These are phyloP conservation scores for Drosophila micromelanica DNA, from an alignment of 1,140 invertebrate species.

Conservation along the genomic window DNA sequence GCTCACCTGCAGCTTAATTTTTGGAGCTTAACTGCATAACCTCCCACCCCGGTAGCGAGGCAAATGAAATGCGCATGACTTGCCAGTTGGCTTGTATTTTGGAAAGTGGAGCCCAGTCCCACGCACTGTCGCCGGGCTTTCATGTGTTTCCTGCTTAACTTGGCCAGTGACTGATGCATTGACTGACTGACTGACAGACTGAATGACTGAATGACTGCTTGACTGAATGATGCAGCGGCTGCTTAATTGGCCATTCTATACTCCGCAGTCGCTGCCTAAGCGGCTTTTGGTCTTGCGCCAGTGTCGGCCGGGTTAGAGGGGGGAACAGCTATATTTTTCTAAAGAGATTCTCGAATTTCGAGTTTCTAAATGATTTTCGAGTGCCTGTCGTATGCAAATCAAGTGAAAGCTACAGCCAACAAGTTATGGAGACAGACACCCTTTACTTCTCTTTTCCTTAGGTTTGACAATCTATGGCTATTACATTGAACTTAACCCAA, in stretches of 20 bases:
- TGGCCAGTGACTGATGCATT: constrained; percentile 33
- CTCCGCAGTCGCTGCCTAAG: constrained; percentile 28
- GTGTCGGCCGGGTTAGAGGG: constrained; percentile 10
- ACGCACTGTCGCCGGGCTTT: constrained; percentile 59
- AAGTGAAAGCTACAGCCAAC: constrained; percentile 71
- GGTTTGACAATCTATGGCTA: constrained; percentile 24
- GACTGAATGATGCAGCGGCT: constrained; percentile 54
- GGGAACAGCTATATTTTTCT: not conserved
- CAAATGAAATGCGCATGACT: constrained; percentile 58
- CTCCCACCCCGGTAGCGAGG: constrained; percentile 24
- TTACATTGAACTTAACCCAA: constrained; percentile 47
- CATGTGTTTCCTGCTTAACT: constrained; percentile 55
- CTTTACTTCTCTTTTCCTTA: constrained; percentile 9
- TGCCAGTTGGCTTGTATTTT: constrained; percentile 39
- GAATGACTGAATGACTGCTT: constrained; percentile 32
- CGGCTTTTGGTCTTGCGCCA: constrained; percentile 58
- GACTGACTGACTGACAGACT: constrained; percentile 22
- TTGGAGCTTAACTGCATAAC: constrained; percentile 38
- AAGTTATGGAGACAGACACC: constrained; percentile 31
- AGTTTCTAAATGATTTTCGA: constrained; percentile 68
- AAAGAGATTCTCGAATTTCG: constrained; percentile 59
- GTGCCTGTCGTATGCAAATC: constrained; percentile 71
- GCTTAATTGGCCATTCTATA: constrained; percentile 78
- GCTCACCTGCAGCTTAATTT: constrained; percentile 55
- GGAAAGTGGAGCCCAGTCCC: constrained; percentile 64